Base-by-base conservation (phyloP, 2,888 invertebrate species). In the Zeuzera pyrina region DNA sequence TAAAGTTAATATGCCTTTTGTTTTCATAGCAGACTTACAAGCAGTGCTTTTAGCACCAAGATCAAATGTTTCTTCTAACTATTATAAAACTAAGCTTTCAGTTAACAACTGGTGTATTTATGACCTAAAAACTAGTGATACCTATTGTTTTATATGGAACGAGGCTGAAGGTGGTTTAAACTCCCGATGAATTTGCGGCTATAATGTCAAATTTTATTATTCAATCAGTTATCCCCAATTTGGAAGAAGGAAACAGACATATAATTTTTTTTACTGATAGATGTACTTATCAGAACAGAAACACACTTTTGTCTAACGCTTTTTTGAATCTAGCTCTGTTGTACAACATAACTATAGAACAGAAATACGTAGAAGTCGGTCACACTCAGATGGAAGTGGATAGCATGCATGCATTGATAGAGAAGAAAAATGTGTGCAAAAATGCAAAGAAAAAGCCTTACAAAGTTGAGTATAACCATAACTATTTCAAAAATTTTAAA, bases 331-430 rank as follows among this genome's bases (percentile, higher is more conserved):
- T 39, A 19, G 39, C 38, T 12, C 38, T 44, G 37, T 11, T 30
- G 12, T 31, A 41, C 30, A 47, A 47, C 10, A 26, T 45, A 26
- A 30, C 26, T 2, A 39, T 46, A 6, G 35, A 33, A 19, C 47
- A 45, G 39, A 43, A 38, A 22, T 34, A 27, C 33, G 32, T 43
- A 26, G 41, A 46, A 15, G 38, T 41, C 28, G 46, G 46, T 16
- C 46, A 46, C 31, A 44, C 43, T 8, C 45, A 45, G 26, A 49
- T 43, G 43, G 45, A 45, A 31, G 36, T 36, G 6, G 43, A 43
- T 31, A 34, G 33, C n/a, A 36, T 36, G 32, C 36, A 36, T 23
- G 29, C 33, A 12, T 30, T 30, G 26, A 36, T 36, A 7, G 33
- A 36, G 15, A 29, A 27, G 15, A 15, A 22, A 12, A 30, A 10